Evolutionary conservation across 2,113 vertebrate genomes (phyloP).

Genomic region (Pelecanoides urinatrix): DNA sequence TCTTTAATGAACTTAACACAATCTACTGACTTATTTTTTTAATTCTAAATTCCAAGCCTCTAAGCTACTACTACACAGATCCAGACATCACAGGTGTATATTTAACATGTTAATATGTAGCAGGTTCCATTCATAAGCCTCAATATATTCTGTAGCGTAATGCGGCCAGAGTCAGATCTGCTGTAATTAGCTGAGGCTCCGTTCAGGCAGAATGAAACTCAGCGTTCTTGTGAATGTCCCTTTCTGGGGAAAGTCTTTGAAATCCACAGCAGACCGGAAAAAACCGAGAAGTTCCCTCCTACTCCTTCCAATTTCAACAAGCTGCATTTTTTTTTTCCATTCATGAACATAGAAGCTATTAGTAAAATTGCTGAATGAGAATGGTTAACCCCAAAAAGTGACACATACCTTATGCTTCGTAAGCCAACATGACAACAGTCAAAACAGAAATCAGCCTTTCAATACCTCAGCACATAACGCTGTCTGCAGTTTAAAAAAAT

Average conservation of each 20-base stretch:
- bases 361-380: slow-evolving; percentile 51
- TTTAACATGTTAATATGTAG: background rate
- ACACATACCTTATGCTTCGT: background rate
- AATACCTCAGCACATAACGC: background rate
- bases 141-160: background rate
- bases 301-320: slow-evolving; percentile 19
- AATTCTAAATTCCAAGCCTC: background rate
- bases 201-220: background rate
- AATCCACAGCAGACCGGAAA: background rate
- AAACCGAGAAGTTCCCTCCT: background rate
- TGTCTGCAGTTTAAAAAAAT: background rate
- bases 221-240: background rate
- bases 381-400: background rate
- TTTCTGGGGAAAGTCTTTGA: slow-evolving; percentile 27
- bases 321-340: background rate
- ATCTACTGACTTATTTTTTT: background rate
- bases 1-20: background rate
- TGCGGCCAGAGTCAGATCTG: background rate
- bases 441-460: slow-evolving; percentile 33
- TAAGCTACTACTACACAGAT: background rate
- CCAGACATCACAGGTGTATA: background rate
- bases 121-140: slow-evolving; percentile 33
- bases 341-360: background rate
- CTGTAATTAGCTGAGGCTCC: background rate
- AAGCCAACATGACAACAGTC: slow-evolving; percentile 47